Conservation (phyloP, 2,113 vertebrate genomes). For the Trematomus loennbergii region DNA sequence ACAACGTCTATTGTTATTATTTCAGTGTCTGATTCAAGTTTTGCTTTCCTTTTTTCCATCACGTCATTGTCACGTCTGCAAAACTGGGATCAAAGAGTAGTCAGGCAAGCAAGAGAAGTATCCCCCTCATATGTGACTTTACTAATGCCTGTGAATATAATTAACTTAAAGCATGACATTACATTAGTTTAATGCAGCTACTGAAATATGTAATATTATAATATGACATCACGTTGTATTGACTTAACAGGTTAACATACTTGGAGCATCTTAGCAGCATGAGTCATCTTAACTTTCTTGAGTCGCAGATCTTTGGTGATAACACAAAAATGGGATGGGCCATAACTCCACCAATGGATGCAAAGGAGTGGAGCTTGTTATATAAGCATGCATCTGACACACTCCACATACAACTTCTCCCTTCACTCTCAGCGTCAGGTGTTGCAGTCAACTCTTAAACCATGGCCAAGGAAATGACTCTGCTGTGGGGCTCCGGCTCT, state of each 20-base stretch:
- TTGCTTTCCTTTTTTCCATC: neutral
- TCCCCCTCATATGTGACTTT: neutral
- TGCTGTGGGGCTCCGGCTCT: slow-evolving; percentile 83
- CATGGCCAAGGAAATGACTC: slow-evolving; percentile 80
- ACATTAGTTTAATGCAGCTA: neutral
- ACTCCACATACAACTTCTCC: neutral
- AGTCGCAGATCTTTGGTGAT: slow-evolving; percentile 20
- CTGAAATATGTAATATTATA: neutral
- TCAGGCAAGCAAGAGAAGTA: slow-evolving; percentile 25
- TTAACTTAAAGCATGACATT: neutral
- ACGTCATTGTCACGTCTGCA: too few species aligned
- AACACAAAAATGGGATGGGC: slow-evolving; percentile 42
- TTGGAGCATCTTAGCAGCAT: neutral
- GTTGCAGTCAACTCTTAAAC: neutral
- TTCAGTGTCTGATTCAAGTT: neutral
- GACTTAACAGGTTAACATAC: neutral
- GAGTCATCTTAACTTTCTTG: neutral
- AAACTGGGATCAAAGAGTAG: slow-evolving; percentile 16
- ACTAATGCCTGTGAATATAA: neutral
- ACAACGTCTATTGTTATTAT: neutral
- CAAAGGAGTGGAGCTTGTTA: slow-evolving; percentile 5
- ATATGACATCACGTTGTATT: too few species aligned
- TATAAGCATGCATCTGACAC: slow-evolving; percentile 10
- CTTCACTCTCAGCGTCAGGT: neutral
- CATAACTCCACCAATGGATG: slow-evolving; percentile 39